Evolutionary conservation across 2,888 invertebrate species (phyloP), one percentile per base, ranked within the genome.

Genomic region (Epirrhoe tristata): DNA sequence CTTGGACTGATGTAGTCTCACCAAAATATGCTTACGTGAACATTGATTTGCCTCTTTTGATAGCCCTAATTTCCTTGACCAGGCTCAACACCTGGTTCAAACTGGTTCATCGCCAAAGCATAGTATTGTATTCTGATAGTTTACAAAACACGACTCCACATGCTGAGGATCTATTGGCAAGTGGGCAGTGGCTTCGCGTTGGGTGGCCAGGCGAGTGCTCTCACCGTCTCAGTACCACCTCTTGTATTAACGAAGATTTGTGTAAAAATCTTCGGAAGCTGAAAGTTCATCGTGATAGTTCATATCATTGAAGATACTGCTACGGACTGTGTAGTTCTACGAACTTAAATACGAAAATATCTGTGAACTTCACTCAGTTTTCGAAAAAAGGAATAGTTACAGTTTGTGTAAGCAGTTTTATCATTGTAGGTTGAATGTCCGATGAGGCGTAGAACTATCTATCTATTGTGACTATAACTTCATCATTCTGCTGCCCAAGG

Each of bases 111-210:
- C 32, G 62, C 48, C 31, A 36, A 65, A 63, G 16, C 62, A 68
- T 58, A 43, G 34, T 66, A 73, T 61, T 63, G 68, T 69, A 69
- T 69, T 70, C 65, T 67, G 39, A 67, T 69, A 76, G 85, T 87
- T 87, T 88, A 83, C 79, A 82, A 83, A 88, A 87, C 78, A 87
- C 72, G 75, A 83, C 81, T 75, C 80, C 67, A 80, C 76, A 74
- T 82, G 72, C 71, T 34, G 66, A 68, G 72, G 58, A 58, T 60
- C 46, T 65, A 68, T 57, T 63, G 64, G 55, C 58, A 64, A 54
- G 58, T 61, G 71, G 72, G 67, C 73, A 81, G 80, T 81, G 77
- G 74, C 75, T 73, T 76, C 58, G 77, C 71, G 66, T 72, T 69
- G 71, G 65, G 73, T 68, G 73, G 77, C 70, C 74, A 58, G 60